Percentiles rank a stretch among this genome's conserved stretches.
Evolutionary conservation across 1,140 invertebrate species (phyloP).

Genomic region (Piezodorus guildinii): DNA sequence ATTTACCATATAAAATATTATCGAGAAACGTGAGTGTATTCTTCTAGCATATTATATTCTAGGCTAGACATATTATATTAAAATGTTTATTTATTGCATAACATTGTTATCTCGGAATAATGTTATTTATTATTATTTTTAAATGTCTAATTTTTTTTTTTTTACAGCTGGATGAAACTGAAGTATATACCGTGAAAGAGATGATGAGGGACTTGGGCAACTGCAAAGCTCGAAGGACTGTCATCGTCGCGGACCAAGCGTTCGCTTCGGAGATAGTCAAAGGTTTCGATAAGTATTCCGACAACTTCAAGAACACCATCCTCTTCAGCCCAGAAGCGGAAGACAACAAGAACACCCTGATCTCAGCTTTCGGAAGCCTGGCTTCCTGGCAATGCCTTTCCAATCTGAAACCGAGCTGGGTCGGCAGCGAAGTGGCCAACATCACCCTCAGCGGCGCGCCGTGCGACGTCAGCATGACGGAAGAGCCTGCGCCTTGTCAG

Average conservation of each 20-base stretch:
- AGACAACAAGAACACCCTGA: too few species aligned
- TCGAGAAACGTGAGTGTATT: too few species aligned
- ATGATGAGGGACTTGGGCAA: slow-evolving; percentile 37
- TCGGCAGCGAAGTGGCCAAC: not conserved
- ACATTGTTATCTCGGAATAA: too few species aligned
- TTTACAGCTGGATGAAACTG: slow-evolving; percentile 32
- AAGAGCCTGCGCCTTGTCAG: slow-evolving; percentile 13
- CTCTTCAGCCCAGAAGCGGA: not conserved
- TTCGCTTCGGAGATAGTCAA: slow-evolving; percentile 36
- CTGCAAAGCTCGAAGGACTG: slow-evolving; percentile 39
- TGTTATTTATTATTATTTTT: too few species aligned
- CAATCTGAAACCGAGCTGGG: not conserved
- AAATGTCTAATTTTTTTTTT: slow-evolving; percentile 5
- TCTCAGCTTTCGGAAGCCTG: not conserved
- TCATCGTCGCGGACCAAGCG: slow-evolving; percentile 41
- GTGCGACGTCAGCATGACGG: not conserved
- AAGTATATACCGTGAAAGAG: slow-evolving; percentile 39
- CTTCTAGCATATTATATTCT: too few species aligned
- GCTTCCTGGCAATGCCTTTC: not conserved
- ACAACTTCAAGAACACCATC: not conserved
- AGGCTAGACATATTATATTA: too few species aligned
- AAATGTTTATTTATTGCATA: too few species aligned
- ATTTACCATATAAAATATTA: too few species aligned
- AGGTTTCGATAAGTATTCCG: not conserved
- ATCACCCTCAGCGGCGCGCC: slow-evolving; percentile 10